A percentile compares a stretch with the other conserved stretches of the same genome.
Evolutionary conservation across 1,140 invertebrate genomes (phyloP).

Genomic region (Diachasma alloeum): DNA sequence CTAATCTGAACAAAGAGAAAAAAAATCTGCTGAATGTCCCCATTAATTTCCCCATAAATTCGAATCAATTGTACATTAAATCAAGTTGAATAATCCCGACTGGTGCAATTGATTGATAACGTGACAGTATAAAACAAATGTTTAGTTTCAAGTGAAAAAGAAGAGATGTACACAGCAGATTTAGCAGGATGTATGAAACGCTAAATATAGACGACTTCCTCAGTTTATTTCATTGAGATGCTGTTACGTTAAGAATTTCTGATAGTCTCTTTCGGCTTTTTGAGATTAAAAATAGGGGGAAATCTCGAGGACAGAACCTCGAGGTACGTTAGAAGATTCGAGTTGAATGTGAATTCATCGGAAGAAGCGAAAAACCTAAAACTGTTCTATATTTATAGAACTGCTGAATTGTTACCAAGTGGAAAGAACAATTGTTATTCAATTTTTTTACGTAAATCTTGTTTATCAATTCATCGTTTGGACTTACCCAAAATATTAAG

Average conservation of each 20-base stretch:
- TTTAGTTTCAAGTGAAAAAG: background rate
- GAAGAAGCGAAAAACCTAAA: too few relatives aligned
- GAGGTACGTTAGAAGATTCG: too few relatives aligned
- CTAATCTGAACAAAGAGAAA: background rate
- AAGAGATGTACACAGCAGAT: background rate
- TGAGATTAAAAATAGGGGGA: background rate
- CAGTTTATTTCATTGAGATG: background rate
- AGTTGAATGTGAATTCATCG: too few relatives aligned
- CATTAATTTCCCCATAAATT: background rate
- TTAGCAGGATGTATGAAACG: background rate
- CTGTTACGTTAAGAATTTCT: background rate
- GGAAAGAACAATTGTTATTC: background rate
- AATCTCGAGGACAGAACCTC: background rate
- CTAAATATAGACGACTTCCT: background rate
- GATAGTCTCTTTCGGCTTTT: too few relatives aligned
- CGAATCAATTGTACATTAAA: background rate
- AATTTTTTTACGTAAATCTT: too few relatives aligned
- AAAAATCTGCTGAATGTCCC: background rate
- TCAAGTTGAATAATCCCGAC: background rate
- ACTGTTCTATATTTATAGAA: too few relatives aligned
- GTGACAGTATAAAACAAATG: background rate
- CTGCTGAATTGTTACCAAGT: background rate
- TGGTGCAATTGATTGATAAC: background rate
- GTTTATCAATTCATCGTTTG: background rate
- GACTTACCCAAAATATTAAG: constrained; percentile 76